Conservation (phyloP, 2,113 vertebrate species). For the Lophura nycthemera region DNA sequence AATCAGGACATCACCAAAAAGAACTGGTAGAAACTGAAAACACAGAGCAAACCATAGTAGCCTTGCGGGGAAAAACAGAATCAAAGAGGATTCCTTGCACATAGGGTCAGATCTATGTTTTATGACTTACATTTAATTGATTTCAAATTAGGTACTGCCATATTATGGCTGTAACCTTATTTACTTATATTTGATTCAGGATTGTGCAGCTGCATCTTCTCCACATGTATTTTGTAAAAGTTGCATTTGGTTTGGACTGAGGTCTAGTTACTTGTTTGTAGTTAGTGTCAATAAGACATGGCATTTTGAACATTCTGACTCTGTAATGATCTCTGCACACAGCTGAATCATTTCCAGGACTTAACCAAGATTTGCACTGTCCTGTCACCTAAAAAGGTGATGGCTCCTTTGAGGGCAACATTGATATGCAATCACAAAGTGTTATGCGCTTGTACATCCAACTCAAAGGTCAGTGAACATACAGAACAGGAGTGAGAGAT, state of each 20-base stretch:
- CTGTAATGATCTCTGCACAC: background rate
- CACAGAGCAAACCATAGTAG: background rate
- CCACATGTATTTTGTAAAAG: background rate
- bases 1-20: background rate
- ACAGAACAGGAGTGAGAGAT: background rate
- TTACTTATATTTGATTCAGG: rapidly evolving
- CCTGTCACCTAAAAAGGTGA: background rate
- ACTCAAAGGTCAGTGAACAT: background rate
- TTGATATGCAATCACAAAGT: background rate
- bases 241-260: background rate
- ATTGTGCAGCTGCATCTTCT: background rate
- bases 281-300: background rate
- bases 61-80: background rate
- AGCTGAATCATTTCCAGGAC: background rate
- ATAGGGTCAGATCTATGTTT: conserved; percentile 33
- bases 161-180: background rate
- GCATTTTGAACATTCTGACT: background rate
- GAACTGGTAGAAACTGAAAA: conserved; percentile 4
- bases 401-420: background rate
- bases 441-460: background rate
- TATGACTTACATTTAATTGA: background rate
- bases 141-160: conserved; percentile 17
- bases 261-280: background rate
- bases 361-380: background rate
- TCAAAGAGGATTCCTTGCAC: conserved; percentile 10